Evolutionary conservation across 1,140 invertebrate genomes (phyloP), one percentile per base, ranked within the genome.

Genomic region (Eueides isabella): DNA sequence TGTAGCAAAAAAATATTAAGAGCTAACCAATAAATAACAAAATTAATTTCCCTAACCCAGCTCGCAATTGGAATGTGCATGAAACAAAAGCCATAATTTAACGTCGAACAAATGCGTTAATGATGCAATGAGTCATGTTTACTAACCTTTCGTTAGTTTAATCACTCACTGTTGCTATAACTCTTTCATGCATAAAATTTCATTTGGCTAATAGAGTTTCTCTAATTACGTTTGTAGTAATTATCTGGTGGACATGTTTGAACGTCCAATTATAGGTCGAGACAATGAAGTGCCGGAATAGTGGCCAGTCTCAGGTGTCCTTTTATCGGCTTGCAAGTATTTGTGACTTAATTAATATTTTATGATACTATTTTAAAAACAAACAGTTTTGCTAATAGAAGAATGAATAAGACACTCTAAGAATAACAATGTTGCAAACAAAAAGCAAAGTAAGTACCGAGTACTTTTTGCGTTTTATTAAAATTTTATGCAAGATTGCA

Each of bases 141-240:
- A 85, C 82, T 85, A 79, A 87, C 76, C 80, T 84, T 86, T 86
- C 86, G 86, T 85, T 79, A 80, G 80, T 84, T 81, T 82, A 85
- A 88, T 90, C 86, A 89, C 82, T 86, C 83, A 82, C 72, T 74
- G 67, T 72, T 71, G 70, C 80, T 68, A 79, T 81, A 83, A 84
- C 72, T 85, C 81, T 85, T 85, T 83, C 77, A 77, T 74, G 71
- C 71, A 80, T 79, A 72, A 87, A 87, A 86, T 84, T 87, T 83
- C 68, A 86, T 89, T 88, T 85, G 64, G 81, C 67, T 87, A 85
- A 88, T 86, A 85, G 79, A 76, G 80, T 88, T 82, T 80, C 79
- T 75, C 81, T 88, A 87, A 88, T 90, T 90, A 82, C 77, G 77
- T 87, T 85, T 86, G 83, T 79, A 79, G 82, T 80, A 87, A 87